Percentiles rank a stretch among this genome's conserved stretches.
These are phyloP conservation scores for Invenusta paracnida DNA, from an alignment of 2,888 invertebrate species.

Conservation along the genomic window DNA sequence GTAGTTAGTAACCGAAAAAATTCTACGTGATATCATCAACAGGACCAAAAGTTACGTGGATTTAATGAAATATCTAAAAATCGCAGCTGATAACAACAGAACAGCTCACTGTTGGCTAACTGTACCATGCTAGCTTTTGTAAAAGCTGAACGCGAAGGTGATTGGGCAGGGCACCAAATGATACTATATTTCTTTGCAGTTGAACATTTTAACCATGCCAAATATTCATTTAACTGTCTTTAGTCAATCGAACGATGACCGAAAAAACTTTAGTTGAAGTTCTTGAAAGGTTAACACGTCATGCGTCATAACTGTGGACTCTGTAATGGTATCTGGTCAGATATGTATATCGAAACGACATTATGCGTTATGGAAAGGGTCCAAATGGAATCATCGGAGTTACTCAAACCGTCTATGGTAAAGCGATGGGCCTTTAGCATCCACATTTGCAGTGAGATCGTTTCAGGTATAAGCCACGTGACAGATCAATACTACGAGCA, in stretches of 20 bases:
- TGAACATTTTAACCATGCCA: background rate
- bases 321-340: background rate
- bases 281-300: background rate
- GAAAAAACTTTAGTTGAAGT: background rate
- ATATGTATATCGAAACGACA: conserved; percentile 1
- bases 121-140: conserved; percentile 4
- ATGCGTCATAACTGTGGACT: background rate
- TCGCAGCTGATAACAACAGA: conserved; percentile 17
- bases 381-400: background rate
- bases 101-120: conserved; percentile 32
- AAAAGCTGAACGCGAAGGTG: conserved; percentile 39
- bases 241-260: background rate
- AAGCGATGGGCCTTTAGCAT: conserved; percentile 7
- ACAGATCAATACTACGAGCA: background rate
- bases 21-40: background rate
- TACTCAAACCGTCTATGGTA: background rate
- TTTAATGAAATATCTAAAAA: conserved; percentile 6
- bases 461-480: background rate
- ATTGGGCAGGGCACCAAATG: conserved; percentile 35
- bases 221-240: background rate
- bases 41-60: conserved; percentile 9
- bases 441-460: background rate
- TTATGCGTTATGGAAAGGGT: conserved; percentile 12
- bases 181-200: conserved; percentile 9
- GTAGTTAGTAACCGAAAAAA: conserved; percentile 37